These are phyloP conservation scores for Nothoprocta perdicaria DNA, from an alignment of 2,113 vertebrate genomes.

Conservation along the genomic window DNA sequence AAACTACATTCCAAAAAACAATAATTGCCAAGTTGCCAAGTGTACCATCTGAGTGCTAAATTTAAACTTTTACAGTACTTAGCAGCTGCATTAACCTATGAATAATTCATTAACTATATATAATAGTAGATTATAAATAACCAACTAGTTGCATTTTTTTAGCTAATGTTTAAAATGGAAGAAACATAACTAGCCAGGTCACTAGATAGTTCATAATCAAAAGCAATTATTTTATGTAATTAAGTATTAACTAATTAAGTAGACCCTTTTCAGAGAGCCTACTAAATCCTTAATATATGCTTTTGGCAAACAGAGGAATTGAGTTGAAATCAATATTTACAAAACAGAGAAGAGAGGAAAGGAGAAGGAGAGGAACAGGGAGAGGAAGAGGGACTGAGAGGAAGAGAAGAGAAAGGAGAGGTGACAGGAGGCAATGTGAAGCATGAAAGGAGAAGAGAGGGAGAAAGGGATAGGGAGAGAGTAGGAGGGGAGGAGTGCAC, in stretches of 20 bases:
- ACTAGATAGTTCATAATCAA: slow-evolving; percentile 15
- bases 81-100: slow-evolving; percentile 54
- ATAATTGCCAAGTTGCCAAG: slow-evolving; percentile 52
- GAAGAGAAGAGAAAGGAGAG: neutral
- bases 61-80: slow-evolving; percentile 67
- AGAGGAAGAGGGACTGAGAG: too few species aligned
- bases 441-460: neutral
- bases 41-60: slow-evolving; percentile 61
- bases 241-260: too few species aligned
- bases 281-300: neutral
- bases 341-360: neutral
- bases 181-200: slow-evolving; percentile 16
- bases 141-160: slow-evolving; percentile 35
- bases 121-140: slow-evolving; percentile 63
- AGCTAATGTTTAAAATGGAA: slow-evolving; percentile 23
- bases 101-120: slow-evolving; percentile 67
- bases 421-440: neutral
- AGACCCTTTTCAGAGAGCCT: slow-evolving; percentile 3
- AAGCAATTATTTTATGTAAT: slow-evolving; percentile 20
- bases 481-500: rapidly evolving
- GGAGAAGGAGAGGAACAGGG: rapidly evolving
- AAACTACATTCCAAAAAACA: slow-evolving; percentile 60
- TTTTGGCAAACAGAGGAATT: neutral
- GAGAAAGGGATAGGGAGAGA: neutral
- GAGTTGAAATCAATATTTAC: neutral